Evolutionary conservation across 2,888 invertebrate species (phyloP).

Genomic region (Disparrhopalites patrizii): DNA sequence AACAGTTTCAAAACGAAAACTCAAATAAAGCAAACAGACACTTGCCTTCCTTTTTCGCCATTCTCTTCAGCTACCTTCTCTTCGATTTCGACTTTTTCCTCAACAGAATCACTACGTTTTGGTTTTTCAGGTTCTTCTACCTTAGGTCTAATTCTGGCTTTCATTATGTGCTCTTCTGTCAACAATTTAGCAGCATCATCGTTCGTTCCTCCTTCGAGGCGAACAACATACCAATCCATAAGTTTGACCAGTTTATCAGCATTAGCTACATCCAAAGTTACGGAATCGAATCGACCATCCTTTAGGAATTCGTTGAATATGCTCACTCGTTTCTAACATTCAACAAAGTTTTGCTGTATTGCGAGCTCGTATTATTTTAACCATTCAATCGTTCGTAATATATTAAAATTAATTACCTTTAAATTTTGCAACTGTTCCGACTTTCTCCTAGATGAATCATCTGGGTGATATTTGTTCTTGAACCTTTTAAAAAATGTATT

Average conservation of each 20-base stretch:
- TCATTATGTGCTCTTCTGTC: slow-evolving; percentile 38
- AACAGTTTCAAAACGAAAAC: background rate
- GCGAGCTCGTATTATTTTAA: background rate
- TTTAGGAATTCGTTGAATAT: slow-evolving; percentile 83
- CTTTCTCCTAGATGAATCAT: slow-evolving; percentile 84
- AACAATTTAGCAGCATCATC: slow-evolving; percentile 46
- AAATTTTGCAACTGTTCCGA: slow-evolving; percentile 77
- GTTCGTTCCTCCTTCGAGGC: slow-evolving; percentile 87
- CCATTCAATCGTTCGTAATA: background rate
- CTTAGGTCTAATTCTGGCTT: slow-evolving; percentile 11
- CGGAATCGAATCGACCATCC: slow-evolving; percentile 66
- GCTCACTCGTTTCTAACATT: slow-evolving; percentile 71
- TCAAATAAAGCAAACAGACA: background rate
- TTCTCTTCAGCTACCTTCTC: slow-evolving; percentile 49
- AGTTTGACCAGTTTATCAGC: slow-evolving; percentile 71
- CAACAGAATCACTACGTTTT: slow-evolving; percentile 70
- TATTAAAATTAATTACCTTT: slow-evolving; percentile 58
- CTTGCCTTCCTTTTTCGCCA: slow-evolving; percentile 17
- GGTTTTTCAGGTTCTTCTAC: slow-evolving; percentile 50
- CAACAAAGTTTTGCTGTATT: background rate
- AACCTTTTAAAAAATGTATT: slow-evolving; percentile 70
- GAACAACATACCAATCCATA: slow-evolving; percentile 93
- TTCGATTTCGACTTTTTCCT: slow-evolving; percentile 58
- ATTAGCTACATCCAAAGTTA: slow-evolving; percentile 81
- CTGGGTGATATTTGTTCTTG: slow-evolving; percentile 97